Conservation (phyloP, 2,888 invertebrate species). For the Archaeoteleia sp. region DNA sequence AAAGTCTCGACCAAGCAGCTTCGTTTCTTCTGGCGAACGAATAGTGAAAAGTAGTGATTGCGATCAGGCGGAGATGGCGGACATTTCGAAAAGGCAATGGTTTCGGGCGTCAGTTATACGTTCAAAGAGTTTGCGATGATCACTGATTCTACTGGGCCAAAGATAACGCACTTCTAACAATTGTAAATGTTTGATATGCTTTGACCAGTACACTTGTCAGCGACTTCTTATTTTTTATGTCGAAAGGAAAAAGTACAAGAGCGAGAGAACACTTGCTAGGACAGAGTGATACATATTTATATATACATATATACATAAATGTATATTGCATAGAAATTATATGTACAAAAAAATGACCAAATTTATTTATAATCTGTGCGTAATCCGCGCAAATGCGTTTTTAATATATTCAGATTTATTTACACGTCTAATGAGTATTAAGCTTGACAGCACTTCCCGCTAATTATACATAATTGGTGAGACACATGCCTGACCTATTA, state of each 20-base stretch:
- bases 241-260: slow-evolving; percentile 10
- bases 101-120: too few species aligned
- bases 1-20: too few species aligned
- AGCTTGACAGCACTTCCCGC: slow-evolving; percentile 37
- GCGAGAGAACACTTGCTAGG: slow-evolving; percentile 24
- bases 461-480: slow-evolving; percentile 28
- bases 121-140: too few species aligned
- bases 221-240: neutral
- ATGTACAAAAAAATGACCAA: slow-evolving; percentile 16
- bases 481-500: slow-evolving; percentile 20
- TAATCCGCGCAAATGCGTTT: slow-evolving; percentile 15
- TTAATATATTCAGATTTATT: slow-evolving; percentile 40
- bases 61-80: too few species aligned
- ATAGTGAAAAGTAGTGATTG: too few species aligned
- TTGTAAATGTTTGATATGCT: too few species aligned
- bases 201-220: neutral
- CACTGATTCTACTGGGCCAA: neutral
- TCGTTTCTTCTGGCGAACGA: too few species aligned
- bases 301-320: slow-evolving; percentile 26
- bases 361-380: slow-evolving; percentile 36
- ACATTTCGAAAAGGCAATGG: too few species aligned
- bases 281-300: slow-evolving; percentile 37
- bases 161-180: neutral
- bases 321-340: slow-evolving; percentile 17
- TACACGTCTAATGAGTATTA: slow-evolving; percentile 38